Evolutionary conservation across 2,797 vertebrate genomes (phyloP).

Genomic region (Crocidura indochinensis): DNA sequence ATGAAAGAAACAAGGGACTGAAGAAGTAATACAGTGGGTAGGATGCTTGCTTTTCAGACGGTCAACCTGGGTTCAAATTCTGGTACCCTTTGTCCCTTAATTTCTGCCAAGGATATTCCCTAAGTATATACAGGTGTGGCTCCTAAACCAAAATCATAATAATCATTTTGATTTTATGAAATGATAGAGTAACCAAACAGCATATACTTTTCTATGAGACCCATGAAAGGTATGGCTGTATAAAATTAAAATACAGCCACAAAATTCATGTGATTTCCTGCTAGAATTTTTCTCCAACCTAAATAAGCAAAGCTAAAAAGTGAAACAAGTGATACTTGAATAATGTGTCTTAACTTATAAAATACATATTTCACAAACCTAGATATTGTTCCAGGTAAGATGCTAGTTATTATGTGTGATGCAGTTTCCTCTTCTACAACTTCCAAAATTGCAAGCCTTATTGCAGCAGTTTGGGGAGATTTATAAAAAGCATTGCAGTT

Average conservation of each 20-base stretch:
- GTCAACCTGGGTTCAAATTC: too few species aligned
- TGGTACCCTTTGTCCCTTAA: too few species aligned
- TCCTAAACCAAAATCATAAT: not conserved
- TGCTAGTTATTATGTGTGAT: not conserved
- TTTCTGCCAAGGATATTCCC: too few species aligned
- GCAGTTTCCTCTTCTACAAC: slow-evolving; percentile 24
- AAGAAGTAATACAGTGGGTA: too few species aligned
- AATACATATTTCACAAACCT: slow-evolving; percentile 50
- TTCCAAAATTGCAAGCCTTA: slow-evolving; percentile 68
- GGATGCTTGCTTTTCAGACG: too few species aligned
- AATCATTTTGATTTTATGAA: slow-evolving; percentile 65
- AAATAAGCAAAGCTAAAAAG: slow-evolving; percentile 31
- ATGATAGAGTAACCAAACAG: slow-evolving; percentile 46
- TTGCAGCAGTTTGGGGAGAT: slow-evolving; percentile 58
- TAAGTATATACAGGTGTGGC: too few species aligned
- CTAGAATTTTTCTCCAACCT: slow-evolving; percentile 79
- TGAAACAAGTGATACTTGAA: not conserved
- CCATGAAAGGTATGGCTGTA: slow-evolving; percentile 79
- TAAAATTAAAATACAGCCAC: slow-evolving; percentile 81
- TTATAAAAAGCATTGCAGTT: slow-evolving; percentile 70
- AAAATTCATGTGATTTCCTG: slow-evolving; percentile 84
- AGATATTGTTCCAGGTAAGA: slow-evolving; percentile 48
- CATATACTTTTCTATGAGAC: slow-evolving; percentile 79
- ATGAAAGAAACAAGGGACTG: not conserved
- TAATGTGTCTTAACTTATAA: slow-evolving; percentile 43